Evolutionary conservation across 1,140 invertebrate species (phyloP).

Genomic region (Vanessa tameamea): DNA sequence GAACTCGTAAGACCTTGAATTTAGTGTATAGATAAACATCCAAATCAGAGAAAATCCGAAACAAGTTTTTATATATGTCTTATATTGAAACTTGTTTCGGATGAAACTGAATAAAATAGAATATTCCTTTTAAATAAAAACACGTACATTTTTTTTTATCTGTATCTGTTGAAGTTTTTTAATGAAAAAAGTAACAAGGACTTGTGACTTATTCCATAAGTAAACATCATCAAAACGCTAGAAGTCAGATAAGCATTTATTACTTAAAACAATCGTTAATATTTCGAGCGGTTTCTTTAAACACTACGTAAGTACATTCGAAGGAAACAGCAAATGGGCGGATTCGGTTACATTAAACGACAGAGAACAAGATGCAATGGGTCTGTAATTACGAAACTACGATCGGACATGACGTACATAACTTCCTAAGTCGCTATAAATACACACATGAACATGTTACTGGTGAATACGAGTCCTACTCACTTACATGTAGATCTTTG

Average conservation of each 20-base stretch:
- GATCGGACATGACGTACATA: background rate
- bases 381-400: slow-evolving; percentile 17
- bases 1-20: slow-evolving; percentile 1
- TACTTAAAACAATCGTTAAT: no score
- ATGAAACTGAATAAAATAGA: background rate
- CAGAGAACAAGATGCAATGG: slow-evolving; percentile 12
- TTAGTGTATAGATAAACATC: slow-evolving; percentile 1
- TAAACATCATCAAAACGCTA: no score
- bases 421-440: background rate
- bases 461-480: slow-evolving; percentile 8
- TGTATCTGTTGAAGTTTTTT: no score
- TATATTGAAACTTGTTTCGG: background rate
- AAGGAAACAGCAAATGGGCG: slow-evolving; percentile 20
- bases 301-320: background rate
- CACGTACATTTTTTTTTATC: no score
- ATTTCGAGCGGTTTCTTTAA: background rate
- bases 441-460: background rate
- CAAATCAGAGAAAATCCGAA: no score
- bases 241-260: no score
- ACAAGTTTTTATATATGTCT: no score
- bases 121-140: background rate
- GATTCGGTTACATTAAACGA: slow-evolving; percentile 19
- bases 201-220: no score
- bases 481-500: background rate
- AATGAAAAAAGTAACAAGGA: no score